Evolutionary conservation across 2,797 vertebrate species (phyloP).

Genomic region (Sphenodon punctatus): DNA sequence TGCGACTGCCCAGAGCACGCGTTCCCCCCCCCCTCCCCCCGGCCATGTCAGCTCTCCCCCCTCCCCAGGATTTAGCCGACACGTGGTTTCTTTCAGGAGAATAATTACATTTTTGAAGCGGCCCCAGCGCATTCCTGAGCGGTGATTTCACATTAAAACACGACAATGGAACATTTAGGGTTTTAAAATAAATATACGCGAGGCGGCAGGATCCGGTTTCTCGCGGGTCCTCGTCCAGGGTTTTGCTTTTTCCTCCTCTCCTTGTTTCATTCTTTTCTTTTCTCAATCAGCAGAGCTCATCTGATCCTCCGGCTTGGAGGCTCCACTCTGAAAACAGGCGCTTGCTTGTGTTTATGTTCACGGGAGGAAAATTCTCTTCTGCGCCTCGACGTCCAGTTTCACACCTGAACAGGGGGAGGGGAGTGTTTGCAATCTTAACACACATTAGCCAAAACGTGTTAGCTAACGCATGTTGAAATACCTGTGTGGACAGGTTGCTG

Average conservation of each 20-base stretch:
- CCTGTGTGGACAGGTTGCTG: too few relatives aligned
- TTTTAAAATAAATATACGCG: background rate
- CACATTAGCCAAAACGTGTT: too few relatives aligned
- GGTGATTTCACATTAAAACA: constrained; percentile 45
- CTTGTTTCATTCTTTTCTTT: background rate
- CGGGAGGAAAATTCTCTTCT: too few relatives aligned
- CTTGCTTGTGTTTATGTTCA: too few relatives aligned
- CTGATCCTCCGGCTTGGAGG: too few relatives aligned
- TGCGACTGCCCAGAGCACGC: too few relatives aligned
- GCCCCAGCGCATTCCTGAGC: constrained; percentile 60
- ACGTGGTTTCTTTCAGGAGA: constrained; percentile 47
- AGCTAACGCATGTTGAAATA: too few relatives aligned
- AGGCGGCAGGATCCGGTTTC: background rate
- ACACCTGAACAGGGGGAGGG: too few relatives aligned
- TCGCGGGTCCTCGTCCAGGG: background rate
- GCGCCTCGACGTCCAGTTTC: too few relatives aligned
- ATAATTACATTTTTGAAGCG: constrained; percentile 55
- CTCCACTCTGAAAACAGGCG: accelerated
- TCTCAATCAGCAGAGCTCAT: background rate
- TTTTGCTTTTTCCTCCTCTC: too few relatives aligned
- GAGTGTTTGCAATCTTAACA: too few relatives aligned
- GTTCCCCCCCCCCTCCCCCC: background rate
- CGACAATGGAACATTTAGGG: constrained; percentile 41
- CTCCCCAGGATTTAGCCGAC: background rate
- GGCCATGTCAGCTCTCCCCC: background rate